These are phyloP conservation scores for Ceuthmochares aereus DNA, from an alignment of 2,113 vertebrate species.

Conservation along the genomic window DNA sequence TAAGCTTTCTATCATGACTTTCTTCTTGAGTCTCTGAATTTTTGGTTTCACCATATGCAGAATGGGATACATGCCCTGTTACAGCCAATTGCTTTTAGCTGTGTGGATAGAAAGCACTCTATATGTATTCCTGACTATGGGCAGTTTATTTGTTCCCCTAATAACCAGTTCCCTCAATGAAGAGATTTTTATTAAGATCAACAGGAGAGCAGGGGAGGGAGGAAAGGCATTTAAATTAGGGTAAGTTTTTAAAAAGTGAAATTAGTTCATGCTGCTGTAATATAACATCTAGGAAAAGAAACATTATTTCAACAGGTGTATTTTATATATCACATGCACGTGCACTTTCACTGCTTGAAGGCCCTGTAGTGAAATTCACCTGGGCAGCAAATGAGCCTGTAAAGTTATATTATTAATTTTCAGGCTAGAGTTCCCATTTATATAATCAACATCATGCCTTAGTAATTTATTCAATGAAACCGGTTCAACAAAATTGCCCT, in stretches of 20 bases:
- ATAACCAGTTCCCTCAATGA: background rate
- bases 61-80: background rate
- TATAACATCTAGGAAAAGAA: slow-evolving; percentile 49
- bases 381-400: slow-evolving; percentile 69
- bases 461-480: slow-evolving; percentile 48
- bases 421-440: slow-evolving; percentile 19
- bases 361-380: slow-evolving; percentile 59
- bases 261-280: slow-evolving; percentile 32
- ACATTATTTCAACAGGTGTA: slow-evolving; percentile 64
- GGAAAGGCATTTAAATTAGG: slow-evolving; percentile 16
- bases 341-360: slow-evolving; percentile 65
- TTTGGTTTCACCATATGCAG: background rate
- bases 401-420: slow-evolving; percentile 67
- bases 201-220: background rate
- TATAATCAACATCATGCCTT: slow-evolving; percentile 54
- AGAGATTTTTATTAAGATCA: slow-evolving; percentile 59
- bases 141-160: slow-evolving; percentile 39
- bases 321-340: slow-evolving; percentile 55
- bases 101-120: background rate
- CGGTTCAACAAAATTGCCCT: slow-evolving; percentile 49
- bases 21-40: background rate
- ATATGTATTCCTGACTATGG: background rate
- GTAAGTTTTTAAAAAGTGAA: slow-evolving; percentile 43
- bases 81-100: background rate
- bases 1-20: background rate